Conservation (phyloP, 2,113 vertebrate genomes). For the Aegotheles bennettii region DNA sequence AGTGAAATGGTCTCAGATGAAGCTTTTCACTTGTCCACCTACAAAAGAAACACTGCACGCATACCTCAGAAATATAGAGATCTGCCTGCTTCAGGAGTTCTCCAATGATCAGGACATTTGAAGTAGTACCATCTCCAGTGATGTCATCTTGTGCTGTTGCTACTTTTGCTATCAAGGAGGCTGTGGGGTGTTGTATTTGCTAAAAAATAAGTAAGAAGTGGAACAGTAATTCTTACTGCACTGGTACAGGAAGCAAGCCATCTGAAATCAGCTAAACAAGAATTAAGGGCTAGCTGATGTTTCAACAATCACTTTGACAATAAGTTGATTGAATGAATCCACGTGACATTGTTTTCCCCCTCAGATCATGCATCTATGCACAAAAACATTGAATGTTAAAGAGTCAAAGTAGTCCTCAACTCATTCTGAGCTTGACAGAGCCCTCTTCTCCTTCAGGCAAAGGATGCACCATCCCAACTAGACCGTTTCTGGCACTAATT, state of each 20-base stretch:
- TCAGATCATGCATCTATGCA: neutral
- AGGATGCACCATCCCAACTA: neutral
- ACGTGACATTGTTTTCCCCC: neutral
- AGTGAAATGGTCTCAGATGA: neutral
- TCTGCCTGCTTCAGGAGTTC: constrained; percentile 97
- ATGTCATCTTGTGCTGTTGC: constrained; percentile 98
- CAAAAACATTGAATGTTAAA: neutral
- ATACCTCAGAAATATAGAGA: constrained; percentile 93
- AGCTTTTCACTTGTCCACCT: neutral
- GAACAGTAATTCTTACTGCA: neutral
- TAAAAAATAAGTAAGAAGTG: constrained; percentile 36
- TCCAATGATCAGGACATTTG: constrained; percentile 95
- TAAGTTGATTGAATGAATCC: neutral
- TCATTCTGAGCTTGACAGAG: neutral
- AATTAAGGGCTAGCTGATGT: neutral
- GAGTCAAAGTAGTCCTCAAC: neutral
- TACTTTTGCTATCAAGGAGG: constrained; percentile 96
- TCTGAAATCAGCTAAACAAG: neutral
- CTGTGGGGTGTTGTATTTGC: constrained; percentile 99
- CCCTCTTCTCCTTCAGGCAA: neutral
- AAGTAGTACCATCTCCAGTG: constrained; percentile 96
- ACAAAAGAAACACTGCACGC: neutral
- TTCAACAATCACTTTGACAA: neutral
- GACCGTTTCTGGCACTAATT: neutral
- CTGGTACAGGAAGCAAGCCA: neutral